A percentile compares a stretch with the other conserved stretches of the same genome.
Evolutionary conservation across 2,888 invertebrate species (phyloP).

Genomic region (Teinopalpus imperialis): DNA sequence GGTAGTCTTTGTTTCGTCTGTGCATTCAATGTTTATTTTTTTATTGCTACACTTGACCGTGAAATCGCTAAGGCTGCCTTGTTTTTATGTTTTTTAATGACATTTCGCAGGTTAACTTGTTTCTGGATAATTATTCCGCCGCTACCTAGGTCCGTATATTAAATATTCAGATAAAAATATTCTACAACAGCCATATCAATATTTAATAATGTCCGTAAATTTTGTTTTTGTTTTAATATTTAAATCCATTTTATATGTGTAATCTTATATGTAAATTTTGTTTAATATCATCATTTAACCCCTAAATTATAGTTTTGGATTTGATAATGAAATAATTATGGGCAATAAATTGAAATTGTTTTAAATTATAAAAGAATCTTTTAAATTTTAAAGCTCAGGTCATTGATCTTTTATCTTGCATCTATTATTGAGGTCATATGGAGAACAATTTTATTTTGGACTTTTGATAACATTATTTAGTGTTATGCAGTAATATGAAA

Average conservation of each 20-base stretch:
- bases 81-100: conserved; percentile 53
- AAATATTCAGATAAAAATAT: too few species aligned
- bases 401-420: conserved; percentile 21
- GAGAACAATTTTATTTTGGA: conserved; percentile 16
- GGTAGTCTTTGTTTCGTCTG: conserved; percentile 66
- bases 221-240: too few species aligned
- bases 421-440: conserved; percentile 20
- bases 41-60: conserved; percentile 75
- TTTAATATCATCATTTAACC: too few species aligned
- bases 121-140: conserved; percentile 20
- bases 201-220: too few species aligned
- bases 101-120: conserved; percentile 35
- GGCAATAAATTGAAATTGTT: too few species aligned
- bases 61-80: conserved; percentile 59
- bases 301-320: too few species aligned
- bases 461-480: not conserved
- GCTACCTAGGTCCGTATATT: not conserved
- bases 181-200: too few species aligned
- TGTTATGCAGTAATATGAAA: not conserved
- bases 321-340: too few species aligned
- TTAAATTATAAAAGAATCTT: too few species aligned
- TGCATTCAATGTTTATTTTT: conserved; percentile 58
- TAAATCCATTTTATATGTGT: too few species aligned
- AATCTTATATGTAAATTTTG: too few species aligned
- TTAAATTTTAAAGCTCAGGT: conserved; percentile 14